Evolutionary conservation across 2,797 vertebrate species (phyloP).

Genomic region (Sebastes paucispinis): DNA sequence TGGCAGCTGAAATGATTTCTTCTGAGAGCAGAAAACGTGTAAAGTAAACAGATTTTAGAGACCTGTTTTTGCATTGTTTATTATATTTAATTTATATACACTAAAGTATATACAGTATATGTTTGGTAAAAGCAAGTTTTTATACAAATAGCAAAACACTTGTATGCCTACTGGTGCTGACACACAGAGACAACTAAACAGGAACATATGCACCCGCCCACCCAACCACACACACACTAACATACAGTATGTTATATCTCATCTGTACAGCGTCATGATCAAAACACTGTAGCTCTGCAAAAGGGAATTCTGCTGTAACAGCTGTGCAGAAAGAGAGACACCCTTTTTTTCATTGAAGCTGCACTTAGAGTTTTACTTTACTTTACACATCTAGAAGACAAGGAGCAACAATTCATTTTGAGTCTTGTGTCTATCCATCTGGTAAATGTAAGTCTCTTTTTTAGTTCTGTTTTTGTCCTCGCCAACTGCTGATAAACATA

Average conservation of each 20-base stretch:
- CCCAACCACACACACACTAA: neutral
- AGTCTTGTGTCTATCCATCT: neutral
- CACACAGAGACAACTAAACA: neutral
- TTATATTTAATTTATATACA: neutral
- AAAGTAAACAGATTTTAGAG: neutral
- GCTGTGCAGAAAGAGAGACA: neutral
- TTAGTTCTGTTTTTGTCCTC: neutral
- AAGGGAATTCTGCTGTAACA: neutral
- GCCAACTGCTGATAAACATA: neutral
- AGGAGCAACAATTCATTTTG: neutral
- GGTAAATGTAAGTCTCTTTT: neutral
- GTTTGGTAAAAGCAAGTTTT: neutral
- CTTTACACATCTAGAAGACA: neutral
- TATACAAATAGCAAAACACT: neutral
- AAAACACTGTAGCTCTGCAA: neutral
- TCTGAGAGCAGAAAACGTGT: neutral
- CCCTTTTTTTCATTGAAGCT: neutral
- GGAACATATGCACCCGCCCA: neutral
- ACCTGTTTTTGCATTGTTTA: neutral
- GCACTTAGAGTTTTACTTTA: neutral
- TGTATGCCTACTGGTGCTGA: neutral
- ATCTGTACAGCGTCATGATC: neutral
- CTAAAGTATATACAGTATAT: neutral
- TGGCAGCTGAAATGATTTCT: neutral
- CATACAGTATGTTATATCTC: neutral